Conservation (phyloP, 2,888 invertebrate species). For the Thera obeliscata region DNA sequence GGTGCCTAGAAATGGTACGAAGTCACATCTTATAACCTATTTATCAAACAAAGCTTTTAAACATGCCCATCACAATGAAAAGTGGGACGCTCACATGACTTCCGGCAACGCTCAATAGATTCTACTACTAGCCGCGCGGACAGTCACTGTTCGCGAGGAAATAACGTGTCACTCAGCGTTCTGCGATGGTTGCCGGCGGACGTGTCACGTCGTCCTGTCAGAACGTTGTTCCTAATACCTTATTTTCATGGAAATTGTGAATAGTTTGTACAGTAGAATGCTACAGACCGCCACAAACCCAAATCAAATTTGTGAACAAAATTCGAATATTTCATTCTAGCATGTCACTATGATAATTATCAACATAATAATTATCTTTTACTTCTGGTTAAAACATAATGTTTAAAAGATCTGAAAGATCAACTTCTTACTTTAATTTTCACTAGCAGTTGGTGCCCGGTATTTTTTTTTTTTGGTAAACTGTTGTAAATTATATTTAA, state of each 20-base stretch:
- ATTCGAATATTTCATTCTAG: no score
- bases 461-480: no score
- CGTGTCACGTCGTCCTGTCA: conserved; percentile 49
- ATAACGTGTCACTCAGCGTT: conserved; percentile 74
- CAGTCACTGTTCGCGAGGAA: conserved; percentile 55
- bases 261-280: neutral
- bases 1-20: neutral
- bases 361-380: no score
- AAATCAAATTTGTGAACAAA: no score
- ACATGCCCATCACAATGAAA: conserved; percentile 47
- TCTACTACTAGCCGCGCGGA: conserved; percentile 28
- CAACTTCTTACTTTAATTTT: no score
- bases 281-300: neutral
- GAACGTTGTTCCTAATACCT: conserved; percentile 13
- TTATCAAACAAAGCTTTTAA: conserved; percentile 31
- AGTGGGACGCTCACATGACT: conserved; percentile 54
- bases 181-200: conserved; percentile 57
- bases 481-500: no score
- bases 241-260: conserved; percentile 21
- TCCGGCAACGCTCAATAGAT: conserved; percentile 55
- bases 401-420: no score
- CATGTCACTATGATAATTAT: no score
- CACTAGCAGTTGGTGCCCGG: no score
- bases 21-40: conserved; percentile 27
- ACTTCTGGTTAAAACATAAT: no score